These are phyloP conservation scores for Heliconius ethilla DNA, from an alignment of 2,888 invertebrate genomes.

Conservation along the genomic window DNA sequence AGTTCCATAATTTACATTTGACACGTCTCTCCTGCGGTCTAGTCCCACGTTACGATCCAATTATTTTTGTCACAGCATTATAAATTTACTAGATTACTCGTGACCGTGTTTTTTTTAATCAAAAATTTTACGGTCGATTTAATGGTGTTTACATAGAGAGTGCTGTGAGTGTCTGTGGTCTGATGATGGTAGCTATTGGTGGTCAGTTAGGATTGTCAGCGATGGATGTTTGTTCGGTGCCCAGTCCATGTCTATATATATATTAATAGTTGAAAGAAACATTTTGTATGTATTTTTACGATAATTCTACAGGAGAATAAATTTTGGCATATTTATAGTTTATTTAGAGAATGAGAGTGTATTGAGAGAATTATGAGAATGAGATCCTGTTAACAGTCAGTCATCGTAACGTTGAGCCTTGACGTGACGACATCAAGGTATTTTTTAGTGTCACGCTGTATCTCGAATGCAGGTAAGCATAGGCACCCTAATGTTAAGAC, in stretches of 20 bases:
- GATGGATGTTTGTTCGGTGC: background rate
- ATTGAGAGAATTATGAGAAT: too few relatives aligned
- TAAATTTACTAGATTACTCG: constrained; percentile 27
- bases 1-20: constrained; percentile 37
- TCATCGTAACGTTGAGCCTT: too few relatives aligned
- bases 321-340: too few relatives aligned
- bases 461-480: too few relatives aligned
- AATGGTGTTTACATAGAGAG: constrained; percentile 8
- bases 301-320: too few relatives aligned
- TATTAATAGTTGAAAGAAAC: background rate
- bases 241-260: background rate
- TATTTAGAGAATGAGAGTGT: too few relatives aligned
- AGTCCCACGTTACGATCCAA: constrained; percentile 44
- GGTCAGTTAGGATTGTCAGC: background rate
- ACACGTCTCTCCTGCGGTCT: constrained; percentile 25
- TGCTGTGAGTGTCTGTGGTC: background rate
- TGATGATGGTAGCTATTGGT: background rate
- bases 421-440: too few relatives aligned
- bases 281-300: too few relatives aligned
- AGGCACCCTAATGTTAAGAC: too few relatives aligned
- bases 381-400: too few relatives aligned
- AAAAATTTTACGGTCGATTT: constrained; percentile 29
- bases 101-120: constrained; percentile 39
- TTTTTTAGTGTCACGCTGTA: too few relatives aligned
- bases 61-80: constrained; percentile 44